Percentiles rank a stretch among this genome's conserved stretches.
phyloP scores from a whole-genome alignment of 1,140 invertebrate genomes.

The Drosophila pseudoobscura region DNA sequence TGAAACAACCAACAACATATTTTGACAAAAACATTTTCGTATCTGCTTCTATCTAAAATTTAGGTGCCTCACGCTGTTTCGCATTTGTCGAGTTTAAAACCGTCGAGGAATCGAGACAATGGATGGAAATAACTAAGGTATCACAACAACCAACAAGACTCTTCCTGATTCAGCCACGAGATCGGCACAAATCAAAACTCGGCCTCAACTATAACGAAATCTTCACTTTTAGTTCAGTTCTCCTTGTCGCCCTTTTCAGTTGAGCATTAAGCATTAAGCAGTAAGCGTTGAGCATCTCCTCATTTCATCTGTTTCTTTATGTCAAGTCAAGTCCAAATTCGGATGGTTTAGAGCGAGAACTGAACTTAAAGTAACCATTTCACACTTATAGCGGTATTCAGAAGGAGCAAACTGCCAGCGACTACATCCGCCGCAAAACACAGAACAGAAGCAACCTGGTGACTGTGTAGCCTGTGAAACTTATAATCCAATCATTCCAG shows the following conservation, averaged over 20 bases:
- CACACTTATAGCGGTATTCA: slow-evolving; percentile 18
- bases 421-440: slow-evolving; percentile 43
- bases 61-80: slow-evolving; percentile 94
- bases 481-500: slow-evolving; percentile 19
- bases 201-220: too few species aligned
- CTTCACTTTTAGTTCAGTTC: too few species aligned
- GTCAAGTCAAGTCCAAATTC: not conserved
- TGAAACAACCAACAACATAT: slow-evolving; percentile 71
- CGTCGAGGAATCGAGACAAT: slow-evolving; percentile 93
- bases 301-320: not conserved
- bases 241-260: too few species aligned
- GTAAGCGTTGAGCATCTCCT: too few species aligned
- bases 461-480: slow-evolving; percentile 82
- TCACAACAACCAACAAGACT: slow-evolving; percentile 68
- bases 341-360: slow-evolving; percentile 7
- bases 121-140: slow-evolving; percentile 98
- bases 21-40: slow-evolving; percentile 83
- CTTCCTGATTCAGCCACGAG: not conserved
- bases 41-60: slow-evolving; percentile 85
- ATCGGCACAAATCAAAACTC: slow-evolving; percentile 5
- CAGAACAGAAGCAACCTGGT: slow-evolving; percentile 78
- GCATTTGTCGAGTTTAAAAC: slow-evolving; percentile 98
- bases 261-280: too few species aligned
- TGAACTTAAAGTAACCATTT: slow-evolving; percentile 48
- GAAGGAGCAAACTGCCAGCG: slow-evolving; percentile 23